Evolutionary conservation across 2,797 vertebrate species (phyloP).

Genomic region (Octomys mimax): DNA sequence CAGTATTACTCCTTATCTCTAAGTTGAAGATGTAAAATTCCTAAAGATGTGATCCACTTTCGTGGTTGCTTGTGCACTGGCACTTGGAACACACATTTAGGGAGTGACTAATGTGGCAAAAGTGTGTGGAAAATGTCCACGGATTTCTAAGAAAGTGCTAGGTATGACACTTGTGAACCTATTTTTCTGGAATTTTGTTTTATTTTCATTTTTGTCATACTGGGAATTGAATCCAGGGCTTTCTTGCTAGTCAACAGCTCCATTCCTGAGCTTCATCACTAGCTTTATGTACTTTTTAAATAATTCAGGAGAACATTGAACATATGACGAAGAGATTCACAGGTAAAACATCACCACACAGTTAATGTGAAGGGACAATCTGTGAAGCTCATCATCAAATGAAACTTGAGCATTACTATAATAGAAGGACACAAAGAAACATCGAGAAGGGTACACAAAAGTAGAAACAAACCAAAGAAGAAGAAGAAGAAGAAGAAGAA

Average conservation of each 20-base stretch:
- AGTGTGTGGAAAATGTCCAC: background rate
- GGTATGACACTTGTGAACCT: background rate
- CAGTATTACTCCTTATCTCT: background rate
- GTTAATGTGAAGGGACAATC: background rate
- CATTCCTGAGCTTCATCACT: background rate
- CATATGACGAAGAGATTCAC: background rate
- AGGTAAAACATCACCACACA: background rate
- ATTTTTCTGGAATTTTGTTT: background rate
- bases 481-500: too few relatives aligned
- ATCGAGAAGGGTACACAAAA: background rate
- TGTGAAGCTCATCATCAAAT: background rate
- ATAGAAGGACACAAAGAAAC: background rate
- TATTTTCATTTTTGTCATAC: background rate
- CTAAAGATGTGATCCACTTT: background rate
- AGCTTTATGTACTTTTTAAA: background rate
- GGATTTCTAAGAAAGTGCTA: background rate
- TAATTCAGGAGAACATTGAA: background rate
- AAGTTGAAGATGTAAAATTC: background rate
- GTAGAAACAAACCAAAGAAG: background rate
- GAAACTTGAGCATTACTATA: background rate
- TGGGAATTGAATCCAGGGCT: background rate
- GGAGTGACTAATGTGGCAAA: background rate
- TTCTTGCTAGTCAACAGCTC: background rate
- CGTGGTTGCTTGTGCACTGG: background rate
- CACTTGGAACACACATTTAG: too few relatives aligned